Evolutionary conservation across 2,888 invertebrate genomes (phyloP), one percentile per base, ranked within the genome.

Genomic region (Octodonta nipae): DNA sequence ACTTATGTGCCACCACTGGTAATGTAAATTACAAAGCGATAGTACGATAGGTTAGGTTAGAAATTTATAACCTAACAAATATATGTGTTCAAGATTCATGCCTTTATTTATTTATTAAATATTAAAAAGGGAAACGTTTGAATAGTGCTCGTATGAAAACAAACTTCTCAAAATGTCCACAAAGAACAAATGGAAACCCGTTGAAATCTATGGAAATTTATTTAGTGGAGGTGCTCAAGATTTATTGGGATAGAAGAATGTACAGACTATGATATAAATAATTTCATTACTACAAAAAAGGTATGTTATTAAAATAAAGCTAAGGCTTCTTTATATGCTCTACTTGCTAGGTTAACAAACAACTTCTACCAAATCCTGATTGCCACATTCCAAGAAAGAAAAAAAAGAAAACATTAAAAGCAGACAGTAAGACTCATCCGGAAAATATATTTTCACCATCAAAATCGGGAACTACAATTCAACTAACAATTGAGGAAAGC

Each of bases 241-340:
- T 7, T 68, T 86, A 68, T 82, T 17, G 85, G 81, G 1, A 68
- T 86, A 26, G 85, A 86, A 60, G 84, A 85, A 50, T 71, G 86
- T 37, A 70, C 70, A 3, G 71, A 75, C 42, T 85, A 85, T 52
- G 68, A 70, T 38, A 55, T 77, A 60, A 51, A 62, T 65, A 60
- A 63, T 11, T 22, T 11, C 22, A 22, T 22, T 11, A 3, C 22
- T 22, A n/a, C n/a, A n/a, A n/a, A n/a, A n/a, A n/a, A n/a, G n/a
- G n/a, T n/a, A n/a, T n/a, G n/a, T n/a, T n/a, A n/a, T n/a, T n/a
- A n/a, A n/a, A n/a, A n/a, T n/a, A n/a, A n/a, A n/a, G n/a, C n/a
- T n/a, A n/a, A n/a, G n/a, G n/a, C n/a, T n/a, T n/a, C n/a, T n/a
- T n/a, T n/a, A n/a, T n/a, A n/a, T n/a, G n/a, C n/a, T n/a, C n/a